phyloP scores from a whole-genome alignment of 2,113 vertebrate genomes.

The Cathartes aura region DNA sequence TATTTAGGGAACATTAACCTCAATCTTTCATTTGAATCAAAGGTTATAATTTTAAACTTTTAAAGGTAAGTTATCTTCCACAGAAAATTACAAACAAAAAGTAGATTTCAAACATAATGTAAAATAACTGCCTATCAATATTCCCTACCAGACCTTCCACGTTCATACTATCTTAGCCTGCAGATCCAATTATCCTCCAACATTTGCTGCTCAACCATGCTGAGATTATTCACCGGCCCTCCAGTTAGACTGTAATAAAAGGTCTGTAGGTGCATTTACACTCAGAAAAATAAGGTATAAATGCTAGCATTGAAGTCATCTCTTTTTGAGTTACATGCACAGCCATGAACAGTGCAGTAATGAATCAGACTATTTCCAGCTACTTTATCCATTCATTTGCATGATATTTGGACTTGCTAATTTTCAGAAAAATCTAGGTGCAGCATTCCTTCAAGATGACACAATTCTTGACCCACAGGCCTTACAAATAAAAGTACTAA shows the following conservation, averaged over 20 bases:
- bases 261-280: slow-evolving; percentile 51
- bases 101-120: slow-evolving; percentile 15
- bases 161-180: slow-evolving; percentile 57
- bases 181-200: slow-evolving; percentile 76
- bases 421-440: neutral
- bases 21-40: neutral
- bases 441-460: neutral
- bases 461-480: neutral
- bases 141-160: slow-evolving; percentile 48
- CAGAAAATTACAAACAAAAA: slow-evolving; percentile 52
- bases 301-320: slow-evolving; percentile 37
- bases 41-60: slow-evolving; percentile 22
- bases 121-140: slow-evolving; percentile 66
- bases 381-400: neutral
- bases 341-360: neutral
- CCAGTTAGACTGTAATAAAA: slow-evolving; percentile 75
- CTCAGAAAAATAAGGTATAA: slow-evolving; percentile 55
- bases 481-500: neutral
- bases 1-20: slow-evolving; percentile 48
- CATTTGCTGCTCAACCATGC: slow-evolving; percentile 76
- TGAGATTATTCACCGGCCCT: slow-evolving; percentile 72
- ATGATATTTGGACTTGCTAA: neutral
- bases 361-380: neutral
- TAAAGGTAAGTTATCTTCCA: slow-evolving; percentile 7
- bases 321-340: slow-evolving; percentile 22